These are phyloP conservation scores for Tipula unca DNA, from an alignment of 2,888 invertebrate genomes.

Conservation along the genomic window DNA sequence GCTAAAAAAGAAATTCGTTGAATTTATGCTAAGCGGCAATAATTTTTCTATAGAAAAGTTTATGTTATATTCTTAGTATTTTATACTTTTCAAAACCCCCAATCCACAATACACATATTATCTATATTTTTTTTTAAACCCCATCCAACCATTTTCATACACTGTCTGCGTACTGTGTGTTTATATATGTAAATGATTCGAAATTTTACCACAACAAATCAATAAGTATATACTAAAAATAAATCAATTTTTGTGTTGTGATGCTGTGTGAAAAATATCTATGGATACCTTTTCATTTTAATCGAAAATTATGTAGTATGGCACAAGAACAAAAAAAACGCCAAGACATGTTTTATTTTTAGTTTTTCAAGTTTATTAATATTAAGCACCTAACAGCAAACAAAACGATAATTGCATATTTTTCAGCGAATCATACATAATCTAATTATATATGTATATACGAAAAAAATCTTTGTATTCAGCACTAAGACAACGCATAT, in stretches of 20 bases:
- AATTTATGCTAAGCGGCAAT: not conserved
- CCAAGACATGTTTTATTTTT: not conserved
- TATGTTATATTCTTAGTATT: not conserved
- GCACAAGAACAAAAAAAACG: not conserved
- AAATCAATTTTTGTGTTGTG: not conserved
- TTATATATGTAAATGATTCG: not conserved
- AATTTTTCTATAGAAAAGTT: not conserved
- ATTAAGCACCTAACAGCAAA: not conserved
- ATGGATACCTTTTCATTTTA: not conserved
- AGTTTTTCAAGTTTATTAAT: not conserved
- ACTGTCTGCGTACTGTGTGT: not conserved
- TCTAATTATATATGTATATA: not conserved
- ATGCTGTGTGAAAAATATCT: not conserved
- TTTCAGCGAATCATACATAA: not conserved
- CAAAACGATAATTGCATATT: not conserved
- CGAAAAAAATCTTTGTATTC: not conserved
- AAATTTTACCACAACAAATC: not conserved
- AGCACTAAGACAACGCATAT: not conserved
- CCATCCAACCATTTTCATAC: not conserved
- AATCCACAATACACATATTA: not conserved
- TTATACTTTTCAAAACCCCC: not conserved
- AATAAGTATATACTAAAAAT: not conserved
- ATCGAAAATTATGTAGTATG: not conserved
- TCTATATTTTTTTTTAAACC: not conserved
- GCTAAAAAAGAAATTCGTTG: not conserved